Conservation (phyloP, 2,113 vertebrate genomes). For the Pitta sordida region DNA sequence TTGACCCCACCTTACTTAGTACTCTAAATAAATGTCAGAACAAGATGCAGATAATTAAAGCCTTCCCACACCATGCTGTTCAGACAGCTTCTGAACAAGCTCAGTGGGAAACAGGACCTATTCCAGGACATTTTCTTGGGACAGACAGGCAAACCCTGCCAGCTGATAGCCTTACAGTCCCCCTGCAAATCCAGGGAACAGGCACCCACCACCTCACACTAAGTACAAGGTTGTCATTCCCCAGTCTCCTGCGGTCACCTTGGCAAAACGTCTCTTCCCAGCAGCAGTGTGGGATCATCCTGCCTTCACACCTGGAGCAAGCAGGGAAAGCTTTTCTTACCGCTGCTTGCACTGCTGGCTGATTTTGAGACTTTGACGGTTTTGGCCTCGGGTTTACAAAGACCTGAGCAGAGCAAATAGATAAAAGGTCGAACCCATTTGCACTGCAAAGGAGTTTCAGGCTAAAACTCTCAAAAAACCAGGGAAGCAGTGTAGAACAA, state of each 20-base stretch:
- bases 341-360: not conserved
- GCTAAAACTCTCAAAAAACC: not conserved
- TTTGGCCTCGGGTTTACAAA: not conserved
- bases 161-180: not conserved
- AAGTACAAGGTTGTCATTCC: not conserved
- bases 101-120: not conserved
- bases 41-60: not conserved
- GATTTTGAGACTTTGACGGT: not conserved
- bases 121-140: not conserved
- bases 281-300: not conserved
- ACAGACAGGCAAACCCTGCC: not conserved
- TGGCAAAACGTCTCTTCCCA: not conserved
- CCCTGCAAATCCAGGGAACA: not conserved
- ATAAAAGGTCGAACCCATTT: not conserved
- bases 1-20: not conserved
- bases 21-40: not conserved
- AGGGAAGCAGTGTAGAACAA: not conserved
- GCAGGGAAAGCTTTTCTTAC: not conserved
- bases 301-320: not conserved
- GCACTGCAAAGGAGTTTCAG: not conserved
- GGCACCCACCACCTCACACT: not conserved
- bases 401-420: not conserved
- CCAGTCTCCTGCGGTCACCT: not conserved
- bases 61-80: not conserved
- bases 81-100: not conserved